phyloP scores from a whole-genome alignment of 1,140 invertebrate species.

The Nephila pilipes region DNA sequence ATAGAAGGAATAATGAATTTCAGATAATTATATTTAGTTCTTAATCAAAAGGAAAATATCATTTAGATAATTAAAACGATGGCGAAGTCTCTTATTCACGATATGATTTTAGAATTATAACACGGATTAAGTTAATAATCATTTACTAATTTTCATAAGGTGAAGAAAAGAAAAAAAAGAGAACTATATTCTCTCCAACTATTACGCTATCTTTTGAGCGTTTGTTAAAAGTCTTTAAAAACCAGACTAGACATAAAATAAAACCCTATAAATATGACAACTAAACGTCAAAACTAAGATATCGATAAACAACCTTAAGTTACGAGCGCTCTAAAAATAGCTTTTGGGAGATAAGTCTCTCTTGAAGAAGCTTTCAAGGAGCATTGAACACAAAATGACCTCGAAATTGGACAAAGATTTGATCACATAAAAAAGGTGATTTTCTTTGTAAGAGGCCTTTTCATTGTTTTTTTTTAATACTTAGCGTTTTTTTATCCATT shows the following conservation, averaged over 20 bases:
- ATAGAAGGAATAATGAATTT: too few relatives aligned
- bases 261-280: slow-evolving; percentile 57
- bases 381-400: slow-evolving; percentile 26
- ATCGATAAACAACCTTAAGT: slow-evolving; percentile 33
- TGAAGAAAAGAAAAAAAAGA: too few relatives aligned
- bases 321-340: background rate
- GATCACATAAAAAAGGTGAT: background rate
- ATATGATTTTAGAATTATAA: too few relatives aligned
- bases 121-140: too few relatives aligned
- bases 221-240: slow-evolving; percentile 13
- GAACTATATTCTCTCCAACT: too few relatives aligned
- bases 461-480: background rate
- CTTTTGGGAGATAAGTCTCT: background rate
- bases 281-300: slow-evolving; percentile 37
- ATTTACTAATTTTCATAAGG: too few relatives aligned
- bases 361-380: slow-evolving; percentile 1
- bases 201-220: background rate
- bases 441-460: background rate
- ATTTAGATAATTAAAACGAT: too few relatives aligned
- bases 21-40: too few relatives aligned
- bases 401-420: slow-evolving; percentile 32
- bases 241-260: slow-evolving; percentile 27
- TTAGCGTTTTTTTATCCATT: too few relatives aligned
- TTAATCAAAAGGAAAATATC: too few relatives aligned
- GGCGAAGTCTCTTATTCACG: too few relatives aligned